Percentiles rank a stretch among this genome's conserved stretches.
phyloP scores from a whole-genome alignment of 2,797 vertebrate species.

The Sciurus carolinensis region DNA sequence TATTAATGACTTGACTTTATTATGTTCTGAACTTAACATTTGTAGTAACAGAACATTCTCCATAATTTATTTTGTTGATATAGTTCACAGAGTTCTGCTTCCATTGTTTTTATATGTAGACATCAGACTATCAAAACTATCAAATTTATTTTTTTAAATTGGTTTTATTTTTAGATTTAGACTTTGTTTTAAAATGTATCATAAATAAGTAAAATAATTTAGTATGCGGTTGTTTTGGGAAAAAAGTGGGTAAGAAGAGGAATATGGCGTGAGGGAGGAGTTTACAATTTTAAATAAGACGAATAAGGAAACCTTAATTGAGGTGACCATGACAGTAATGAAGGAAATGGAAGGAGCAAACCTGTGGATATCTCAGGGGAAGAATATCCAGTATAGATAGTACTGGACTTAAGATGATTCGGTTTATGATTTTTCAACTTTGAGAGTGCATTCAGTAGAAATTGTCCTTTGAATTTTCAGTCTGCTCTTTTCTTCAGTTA shows the following conservation, averaged over 20 bases:
- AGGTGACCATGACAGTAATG: background rate
- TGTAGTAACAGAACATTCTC: background rate
- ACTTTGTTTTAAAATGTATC: constrained; percentile 34
- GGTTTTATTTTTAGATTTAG: constrained; percentile 37
- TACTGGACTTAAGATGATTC: background rate
- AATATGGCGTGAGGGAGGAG: background rate
- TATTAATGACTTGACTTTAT: constrained; percentile 67
- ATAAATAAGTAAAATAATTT: constrained; percentile 23
- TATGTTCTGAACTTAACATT: constrained; percentile 67
- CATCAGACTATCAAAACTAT: background rate
- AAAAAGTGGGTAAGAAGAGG: background rate
- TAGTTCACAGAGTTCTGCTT: constrained; percentile 7
- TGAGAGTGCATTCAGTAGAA: background rate
- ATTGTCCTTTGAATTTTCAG: background rate
- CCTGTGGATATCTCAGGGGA: background rate
- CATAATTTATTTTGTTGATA: constrained; percentile 37
- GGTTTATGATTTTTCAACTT: background rate
- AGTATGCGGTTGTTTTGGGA: background rate
- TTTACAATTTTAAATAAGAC: constrained; percentile 53
- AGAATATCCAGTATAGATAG: background rate
- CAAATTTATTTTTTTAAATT: background rate
- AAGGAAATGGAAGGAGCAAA: constrained; percentile 3
- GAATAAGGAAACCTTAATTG: background rate
- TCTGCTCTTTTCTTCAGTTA: background rate
- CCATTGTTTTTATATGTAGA: background rate